A percentile compares a stretch with the other conserved stretches of the same genome.
These are phyloP conservation scores for Myotis lucifugus DNA, from an alignment of 2,113 vertebrate genomes.

Conservation along the genomic window DNA sequence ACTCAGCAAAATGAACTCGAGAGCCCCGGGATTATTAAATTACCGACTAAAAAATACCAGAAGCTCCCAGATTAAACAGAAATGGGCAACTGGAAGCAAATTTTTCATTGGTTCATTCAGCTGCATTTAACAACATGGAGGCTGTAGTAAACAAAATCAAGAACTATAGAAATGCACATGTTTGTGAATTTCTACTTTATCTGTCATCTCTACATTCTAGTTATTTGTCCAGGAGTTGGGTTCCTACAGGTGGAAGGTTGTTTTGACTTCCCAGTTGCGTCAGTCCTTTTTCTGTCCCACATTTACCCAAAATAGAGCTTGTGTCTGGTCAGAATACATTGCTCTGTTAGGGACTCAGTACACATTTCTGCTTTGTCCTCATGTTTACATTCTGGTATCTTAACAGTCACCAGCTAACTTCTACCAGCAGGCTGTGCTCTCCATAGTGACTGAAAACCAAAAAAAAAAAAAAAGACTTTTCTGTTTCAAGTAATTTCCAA, in stretches of 20 bases:
- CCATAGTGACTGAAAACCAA: not conserved
- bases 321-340: not conserved
- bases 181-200: not conserved
- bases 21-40: not conserved
- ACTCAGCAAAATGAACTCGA: not conserved
- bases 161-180: not conserved
- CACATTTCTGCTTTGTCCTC: not conserved
- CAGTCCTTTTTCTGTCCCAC: not conserved
- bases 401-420: not conserved
- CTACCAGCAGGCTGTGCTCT: not conserved
- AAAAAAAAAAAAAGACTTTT: not conserved
- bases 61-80: not conserved
- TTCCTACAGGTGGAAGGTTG: not conserved
- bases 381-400: not conserved
- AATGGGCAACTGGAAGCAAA: not conserved
- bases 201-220: not conserved
- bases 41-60: constrained; percentile 5
- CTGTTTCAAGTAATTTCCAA: not conserved
- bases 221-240: not conserved
- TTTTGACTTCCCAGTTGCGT: not conserved
- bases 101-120: not conserved
- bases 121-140: not conserved
- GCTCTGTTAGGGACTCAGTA: not conserved
- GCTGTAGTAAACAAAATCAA: not conserved
- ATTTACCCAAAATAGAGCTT: constrained; percentile 5